Evolutionary conservation across 2,113 vertebrate species (phyloP).

Genomic region (Irena cyanogastra): DNA sequence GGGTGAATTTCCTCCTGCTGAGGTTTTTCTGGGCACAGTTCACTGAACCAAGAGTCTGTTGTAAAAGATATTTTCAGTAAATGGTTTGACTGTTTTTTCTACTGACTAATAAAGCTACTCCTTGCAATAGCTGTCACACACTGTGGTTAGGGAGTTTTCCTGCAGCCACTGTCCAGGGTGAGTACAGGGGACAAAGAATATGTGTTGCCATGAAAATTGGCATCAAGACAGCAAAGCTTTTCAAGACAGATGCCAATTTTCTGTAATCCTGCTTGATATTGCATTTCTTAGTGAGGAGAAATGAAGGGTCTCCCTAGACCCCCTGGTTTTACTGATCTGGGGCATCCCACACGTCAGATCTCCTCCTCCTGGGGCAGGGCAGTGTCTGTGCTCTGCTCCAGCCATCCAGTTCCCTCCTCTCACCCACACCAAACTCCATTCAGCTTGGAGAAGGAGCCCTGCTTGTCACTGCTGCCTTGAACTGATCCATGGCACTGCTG

Average conservation of each 20-base stretch:
- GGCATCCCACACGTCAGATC: background rate
- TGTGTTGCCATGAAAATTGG: background rate
- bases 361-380: background rate
- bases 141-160: background rate
- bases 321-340: background rate
- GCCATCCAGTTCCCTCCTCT: background rate
- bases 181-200: background rate
- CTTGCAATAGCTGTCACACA: background rate
- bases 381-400: background rate
- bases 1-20: background rate
- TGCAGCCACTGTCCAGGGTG: background rate
- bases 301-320: background rate
- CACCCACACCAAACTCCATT: background rate
- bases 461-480: background rate
- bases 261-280: background rate
- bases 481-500: background rate
- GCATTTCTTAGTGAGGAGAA: background rate
- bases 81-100: background rate
- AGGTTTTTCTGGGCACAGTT: constrained; percentile 13
- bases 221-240: background rate
- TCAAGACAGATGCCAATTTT: background rate
- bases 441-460: background rate
- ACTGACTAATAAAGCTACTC: background rate
- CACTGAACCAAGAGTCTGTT: background rate
- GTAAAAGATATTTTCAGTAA: background rate